phyloP scores from a whole-genome alignment of 1,140 invertebrate genomes.

The Pogonognathellus flavescens region DNA sequence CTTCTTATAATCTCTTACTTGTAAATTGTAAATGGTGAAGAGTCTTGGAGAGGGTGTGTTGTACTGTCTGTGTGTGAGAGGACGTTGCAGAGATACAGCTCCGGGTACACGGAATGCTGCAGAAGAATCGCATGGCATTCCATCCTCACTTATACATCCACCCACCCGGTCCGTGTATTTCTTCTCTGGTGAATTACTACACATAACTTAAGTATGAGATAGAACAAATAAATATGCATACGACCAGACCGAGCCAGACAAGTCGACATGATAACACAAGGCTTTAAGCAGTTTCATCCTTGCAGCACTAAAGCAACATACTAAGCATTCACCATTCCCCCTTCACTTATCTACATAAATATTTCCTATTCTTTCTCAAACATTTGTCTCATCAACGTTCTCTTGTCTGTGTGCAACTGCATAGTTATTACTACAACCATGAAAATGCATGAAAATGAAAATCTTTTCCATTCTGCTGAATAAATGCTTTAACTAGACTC shows the following conservation, averaged over 20 bases:
- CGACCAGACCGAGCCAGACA: background rate
- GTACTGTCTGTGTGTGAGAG: background rate
- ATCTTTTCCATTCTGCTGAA: too few species aligned
- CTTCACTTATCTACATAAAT: constrained; percentile 45
- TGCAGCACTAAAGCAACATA: constrained; percentile 12
- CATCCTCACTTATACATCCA: background rate
- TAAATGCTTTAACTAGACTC: too few species aligned
- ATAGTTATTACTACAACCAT: too few species aligned
- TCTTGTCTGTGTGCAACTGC: constrained; percentile 26
- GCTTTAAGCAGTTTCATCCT: background rate
- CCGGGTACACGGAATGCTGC: too few species aligned
- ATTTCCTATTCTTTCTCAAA: constrained; percentile 43
- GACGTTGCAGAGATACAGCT: background rate
- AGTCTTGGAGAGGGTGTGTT: too few species aligned
- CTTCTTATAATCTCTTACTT: constrained; percentile 45
- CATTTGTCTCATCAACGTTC: constrained; percentile 34
- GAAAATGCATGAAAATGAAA: too few species aligned
- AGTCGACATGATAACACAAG: background rate
- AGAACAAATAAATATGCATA: constrained; percentile 41
- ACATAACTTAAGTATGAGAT: constrained; percentile 15
- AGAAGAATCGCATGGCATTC: constrained; percentile 28
- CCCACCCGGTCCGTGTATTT: background rate
- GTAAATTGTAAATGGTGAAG: constrained; percentile 45
- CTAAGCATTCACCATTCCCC: constrained; percentile 10
- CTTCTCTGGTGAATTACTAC: constrained; percentile 15